phyloP scores from a whole-genome alignment of 2,888 invertebrate genomes.

The Alcis repandata region DNA sequence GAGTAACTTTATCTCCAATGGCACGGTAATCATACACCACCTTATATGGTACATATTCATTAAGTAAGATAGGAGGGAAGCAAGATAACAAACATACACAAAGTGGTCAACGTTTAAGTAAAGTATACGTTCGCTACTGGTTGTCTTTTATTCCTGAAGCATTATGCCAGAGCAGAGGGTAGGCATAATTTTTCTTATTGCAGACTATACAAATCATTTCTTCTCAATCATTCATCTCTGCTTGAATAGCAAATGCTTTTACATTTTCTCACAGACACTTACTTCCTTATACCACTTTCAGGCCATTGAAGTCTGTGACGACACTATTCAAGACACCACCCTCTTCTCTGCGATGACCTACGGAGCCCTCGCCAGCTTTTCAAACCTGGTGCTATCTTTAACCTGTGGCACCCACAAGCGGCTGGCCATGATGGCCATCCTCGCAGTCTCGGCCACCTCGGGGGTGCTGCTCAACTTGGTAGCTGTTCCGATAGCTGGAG shows the following conservation, averaged over 20 bases:
- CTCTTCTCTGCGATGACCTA: slow-evolving; percentile 79
- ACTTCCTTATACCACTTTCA: slow-evolving; percentile 54
- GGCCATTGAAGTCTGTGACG: slow-evolving; percentile 70
- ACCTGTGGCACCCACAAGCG: slow-evolving; percentile 76
- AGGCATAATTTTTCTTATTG: too few relatives aligned
- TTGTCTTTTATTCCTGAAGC: too few relatives aligned
- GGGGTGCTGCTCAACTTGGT: slow-evolving; percentile 74
- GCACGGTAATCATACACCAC: slow-evolving; percentile 60
- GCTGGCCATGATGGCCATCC: slow-evolving; percentile 74
- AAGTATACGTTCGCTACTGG: too few relatives aligned
- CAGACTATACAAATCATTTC: too few relatives aligned
- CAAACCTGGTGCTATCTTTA: slow-evolving; percentile 75
- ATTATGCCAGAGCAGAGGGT: too few relatives aligned
- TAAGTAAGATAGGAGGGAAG: too few relatives aligned
- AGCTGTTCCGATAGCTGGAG: slow-evolving; percentile 73
- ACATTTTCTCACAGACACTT: neutral
- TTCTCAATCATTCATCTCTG: too few relatives aligned
- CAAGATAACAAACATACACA: too few relatives aligned
- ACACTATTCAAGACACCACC: slow-evolving; percentile 78
- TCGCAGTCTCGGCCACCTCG: slow-evolving; percentile 64
- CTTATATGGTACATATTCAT: neutral
- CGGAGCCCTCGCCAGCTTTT: slow-evolving; percentile 74
- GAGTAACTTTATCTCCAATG: slow-evolving; percentile 53
- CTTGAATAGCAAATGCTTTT: neutral
- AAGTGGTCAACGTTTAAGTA: too few relatives aligned